phyloP scores from a whole-genome alignment of 2,888 invertebrate genomes.

The Tinea semifulvella region DNA sequence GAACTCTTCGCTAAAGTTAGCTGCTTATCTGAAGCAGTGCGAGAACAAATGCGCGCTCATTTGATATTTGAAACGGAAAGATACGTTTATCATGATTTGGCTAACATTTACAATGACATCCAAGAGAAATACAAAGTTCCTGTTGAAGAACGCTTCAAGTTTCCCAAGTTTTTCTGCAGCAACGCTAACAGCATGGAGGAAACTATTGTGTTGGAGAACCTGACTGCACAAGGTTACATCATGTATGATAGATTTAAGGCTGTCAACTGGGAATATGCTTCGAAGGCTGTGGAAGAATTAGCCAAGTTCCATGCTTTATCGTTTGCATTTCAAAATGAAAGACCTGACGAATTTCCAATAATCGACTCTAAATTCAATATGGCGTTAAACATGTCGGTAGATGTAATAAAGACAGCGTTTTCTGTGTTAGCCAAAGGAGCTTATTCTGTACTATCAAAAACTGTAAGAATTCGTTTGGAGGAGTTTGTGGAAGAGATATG shows the following conservation, averaged over 20 bases:
- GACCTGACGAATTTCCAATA: constrained; percentile 6
- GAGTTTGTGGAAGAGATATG: not conserved
- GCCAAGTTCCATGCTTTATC: constrained; percentile 50
- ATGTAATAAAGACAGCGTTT: not conserved
- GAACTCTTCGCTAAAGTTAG: constrained; percentile 37
- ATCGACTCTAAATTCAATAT: not conserved
- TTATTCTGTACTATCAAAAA: not conserved
- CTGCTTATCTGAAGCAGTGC: constrained; percentile 28
- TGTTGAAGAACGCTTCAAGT: constrained; percentile 14
- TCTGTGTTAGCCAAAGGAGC: constrained; percentile 15
- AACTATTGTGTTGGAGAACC: constrained; percentile 39
- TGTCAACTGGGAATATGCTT: constrained; percentile 39
- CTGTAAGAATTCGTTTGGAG: not conserved
- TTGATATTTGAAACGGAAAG: constrained; percentile 14
- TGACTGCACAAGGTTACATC: constrained; percentile 30
- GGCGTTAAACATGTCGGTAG: not conserved
- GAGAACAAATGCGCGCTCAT: constrained; percentile 22
- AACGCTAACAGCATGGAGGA: constrained; percentile 27
- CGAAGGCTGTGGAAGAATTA: constrained; percentile 30
- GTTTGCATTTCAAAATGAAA: constrained; percentile 22
- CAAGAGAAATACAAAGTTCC: constrained; percentile 18
- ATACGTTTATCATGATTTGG: constrained; percentile 13
- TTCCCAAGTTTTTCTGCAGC: constrained; percentile 22
- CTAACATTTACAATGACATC: constrained; percentile 8
- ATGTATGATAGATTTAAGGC: constrained; percentile 32